These are phyloP conservation scores for Xanthorhoe spadicearia DNA, from an alignment of 2,888 invertebrate genomes.

Conservation along the genomic window DNA sequence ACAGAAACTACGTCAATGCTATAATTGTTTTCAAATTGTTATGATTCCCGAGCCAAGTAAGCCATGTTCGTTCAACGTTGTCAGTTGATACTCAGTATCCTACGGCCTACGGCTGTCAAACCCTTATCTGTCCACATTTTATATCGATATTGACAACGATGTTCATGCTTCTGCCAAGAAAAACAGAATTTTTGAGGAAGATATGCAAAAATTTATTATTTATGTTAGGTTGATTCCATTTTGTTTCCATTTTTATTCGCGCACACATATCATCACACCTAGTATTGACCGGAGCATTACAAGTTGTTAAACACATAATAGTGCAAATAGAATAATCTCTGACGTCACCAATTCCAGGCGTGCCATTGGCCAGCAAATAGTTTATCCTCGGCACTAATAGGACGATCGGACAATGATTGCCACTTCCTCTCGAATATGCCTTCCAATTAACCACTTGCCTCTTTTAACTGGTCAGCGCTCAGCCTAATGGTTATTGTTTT, in stretches of 20 bases:
- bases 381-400: slow-evolving; percentile 44
- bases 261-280: neutral
- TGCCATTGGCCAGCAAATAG: slow-evolving; percentile 30
- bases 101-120: slow-evolving; percentile 15
- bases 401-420: slow-evolving; percentile 45
- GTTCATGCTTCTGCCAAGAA: slow-evolving; percentile 11
- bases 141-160: slow-evolving; percentile 10
- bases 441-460: slow-evolving; percentile 39
- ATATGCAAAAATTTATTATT: neutral
- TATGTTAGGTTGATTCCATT: neutral
- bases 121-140: slow-evolving; percentile 24
- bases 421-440: slow-evolving; percentile 45
- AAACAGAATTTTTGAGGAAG: neutral
- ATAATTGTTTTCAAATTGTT: slow-evolving; percentile 22
- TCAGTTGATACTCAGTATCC: slow-evolving; percentile 6
- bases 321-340: slow-evolving; percentile 19
- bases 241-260: neutral
- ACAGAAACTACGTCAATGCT: slow-evolving; percentile 4
- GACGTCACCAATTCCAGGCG: slow-evolving; percentile 20
- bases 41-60: neutral
- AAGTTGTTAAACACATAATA: slow-evolving; percentile 12
- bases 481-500: slow-evolving; percentile 38
- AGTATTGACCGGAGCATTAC: neutral
- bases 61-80: slow-evolving; percentile 3
- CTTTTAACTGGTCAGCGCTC: slow-evolving; percentile 24